Evolutionary conservation across 2,888 invertebrate genomes (phyloP), one percentile per base, ranked within the genome.

Genomic region (Stenurella melanura): DNA sequence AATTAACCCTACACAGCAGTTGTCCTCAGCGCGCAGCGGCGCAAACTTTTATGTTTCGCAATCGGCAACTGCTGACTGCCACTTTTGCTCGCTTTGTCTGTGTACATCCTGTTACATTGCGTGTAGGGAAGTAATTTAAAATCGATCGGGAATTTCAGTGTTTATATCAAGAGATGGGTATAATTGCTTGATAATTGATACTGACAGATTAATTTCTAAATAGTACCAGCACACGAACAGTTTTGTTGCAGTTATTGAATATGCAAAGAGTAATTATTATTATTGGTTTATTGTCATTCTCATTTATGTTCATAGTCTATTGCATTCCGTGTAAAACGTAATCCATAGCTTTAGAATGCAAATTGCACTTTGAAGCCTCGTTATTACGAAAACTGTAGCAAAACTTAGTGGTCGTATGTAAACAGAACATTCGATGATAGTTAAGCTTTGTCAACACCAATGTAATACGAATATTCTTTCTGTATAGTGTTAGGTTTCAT

Each of bases 131-230:
- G 60, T 42, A 38, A 42, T 38, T 70, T 7, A 17, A 19, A 38
- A 70, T 70, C 58, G 58, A 70, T 70, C 21, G 34, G 70, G 18
- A 38, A n/a, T 60, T 60, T 60, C 70, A 19, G 9, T 70, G 70
- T 21, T 70, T 42, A 70, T 70, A 70, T 50, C 21, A 58, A 60
- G 60, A 60, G 70, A 58, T 60, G 60, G 21, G 42, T 19, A 60
- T 70, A 70, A 70, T 70, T 70, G 50, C 15, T 60, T 60, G 60
- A 70, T 70, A 70, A 70, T 61, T 70, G 70, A 70, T 70, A 70
- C 34, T 70, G 60, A 70, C 70, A 70, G 70, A 70, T 70, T 60
- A 70, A 70, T 70, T 70, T 60, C 60, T 34, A 60, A 70, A 60
- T 70, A 60, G 42, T 70, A 60, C 42, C 42, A 34, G 60, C 42